These are phyloP conservation scores for Hipposideros armiger DNA, from an alignment of 2,113 vertebrate genomes.

Conservation along the genomic window DNA sequence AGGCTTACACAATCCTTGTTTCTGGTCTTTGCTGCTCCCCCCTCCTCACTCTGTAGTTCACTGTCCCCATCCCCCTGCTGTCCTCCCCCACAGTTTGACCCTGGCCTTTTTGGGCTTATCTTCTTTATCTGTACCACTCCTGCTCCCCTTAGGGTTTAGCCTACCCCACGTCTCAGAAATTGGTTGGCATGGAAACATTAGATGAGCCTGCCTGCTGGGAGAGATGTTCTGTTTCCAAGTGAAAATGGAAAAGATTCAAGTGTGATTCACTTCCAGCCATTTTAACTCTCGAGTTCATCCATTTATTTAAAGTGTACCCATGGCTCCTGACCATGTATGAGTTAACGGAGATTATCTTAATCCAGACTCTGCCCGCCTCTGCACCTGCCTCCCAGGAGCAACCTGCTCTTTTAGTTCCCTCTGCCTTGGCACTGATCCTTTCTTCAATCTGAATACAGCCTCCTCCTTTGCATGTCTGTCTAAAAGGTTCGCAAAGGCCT, in stretches of 20 bases:
- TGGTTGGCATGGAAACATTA: constrained; percentile 82
- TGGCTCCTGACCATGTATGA: neutral
- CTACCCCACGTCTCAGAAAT: constrained; percentile 47
- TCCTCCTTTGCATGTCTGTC: neutral
- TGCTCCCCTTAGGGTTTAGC: constrained; percentile 33
- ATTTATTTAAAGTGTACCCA: neutral
- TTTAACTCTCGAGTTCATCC: constrained; percentile 68
- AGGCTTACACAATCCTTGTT: neutral
- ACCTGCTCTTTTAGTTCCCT: neutral
- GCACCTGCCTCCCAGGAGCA: neutral
- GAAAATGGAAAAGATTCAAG: constrained; percentile 78
- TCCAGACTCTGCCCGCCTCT: neutral
- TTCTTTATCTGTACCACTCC: neutral
- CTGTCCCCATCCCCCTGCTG: neutral
- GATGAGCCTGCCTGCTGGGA: constrained; percentile 70
- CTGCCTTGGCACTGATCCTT: neutral
- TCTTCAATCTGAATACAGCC: neutral
- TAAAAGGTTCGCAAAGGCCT: neutral
- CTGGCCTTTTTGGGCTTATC: neutral
- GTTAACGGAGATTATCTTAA: neutral
- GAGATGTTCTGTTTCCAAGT: constrained; percentile 77
- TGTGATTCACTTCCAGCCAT: constrained; percentile 69
- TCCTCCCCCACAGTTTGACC: neutral
- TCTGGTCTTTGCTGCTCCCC: neutral
- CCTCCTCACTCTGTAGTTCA: neutral